A percentile compares a stretch with the other conserved stretches of the same genome.
Evolutionary conservation across 2,888 invertebrate species (phyloP).

Genomic region (Priocnemis perturbator): DNA sequence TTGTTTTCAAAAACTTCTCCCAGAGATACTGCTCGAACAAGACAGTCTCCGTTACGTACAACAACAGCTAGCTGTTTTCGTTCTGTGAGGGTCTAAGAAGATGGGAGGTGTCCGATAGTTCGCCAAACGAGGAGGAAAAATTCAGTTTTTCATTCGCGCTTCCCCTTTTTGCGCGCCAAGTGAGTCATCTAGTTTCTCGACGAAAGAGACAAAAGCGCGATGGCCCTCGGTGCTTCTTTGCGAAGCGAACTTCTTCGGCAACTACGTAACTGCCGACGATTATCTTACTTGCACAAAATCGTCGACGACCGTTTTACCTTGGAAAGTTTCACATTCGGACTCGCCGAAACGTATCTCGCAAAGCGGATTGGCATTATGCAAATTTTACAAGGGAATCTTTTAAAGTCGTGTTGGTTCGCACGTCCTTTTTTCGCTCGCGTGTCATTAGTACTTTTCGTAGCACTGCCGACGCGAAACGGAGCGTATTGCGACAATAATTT

Average conservation of each 20-base stretch:
- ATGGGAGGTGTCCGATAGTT: conserved; percentile 33
- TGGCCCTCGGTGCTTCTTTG: conserved; percentile 32
- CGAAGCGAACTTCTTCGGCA: background rate
- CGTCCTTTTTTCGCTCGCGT: too few relatives aligned
- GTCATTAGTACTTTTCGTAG: too few relatives aligned
- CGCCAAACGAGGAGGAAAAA: conserved; percentile 43
- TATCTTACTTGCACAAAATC: conserved; percentile 35
- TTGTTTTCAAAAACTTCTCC: too few relatives aligned
- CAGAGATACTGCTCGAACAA: too few relatives aligned
- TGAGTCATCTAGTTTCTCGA: conserved; percentile 65
- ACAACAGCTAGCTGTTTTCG: conserved; percentile 9
- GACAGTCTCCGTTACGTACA: background rate
- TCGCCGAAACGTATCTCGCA: conserved; percentile 13
- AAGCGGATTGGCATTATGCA: background rate
- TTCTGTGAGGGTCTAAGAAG: conserved; percentile 32
- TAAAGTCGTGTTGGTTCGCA: too few relatives aligned
- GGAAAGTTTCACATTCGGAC: conserved; percentile 15
- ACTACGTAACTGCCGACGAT: conserved; percentile 33
- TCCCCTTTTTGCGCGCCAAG: conserved; percentile 48
- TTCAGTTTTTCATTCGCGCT: conserved; percentile 52
- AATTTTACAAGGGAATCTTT: too few relatives aligned
- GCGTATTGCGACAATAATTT: too few relatives aligned
- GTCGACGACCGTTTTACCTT: background rate
- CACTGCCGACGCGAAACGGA: too few relatives aligned
- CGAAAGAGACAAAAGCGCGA: conserved; percentile 24